These are phyloP conservation scores for Vulpes lagopus DNA, from an alignment of 2,113 vertebrate genomes.

Conservation along the genomic window DNA sequence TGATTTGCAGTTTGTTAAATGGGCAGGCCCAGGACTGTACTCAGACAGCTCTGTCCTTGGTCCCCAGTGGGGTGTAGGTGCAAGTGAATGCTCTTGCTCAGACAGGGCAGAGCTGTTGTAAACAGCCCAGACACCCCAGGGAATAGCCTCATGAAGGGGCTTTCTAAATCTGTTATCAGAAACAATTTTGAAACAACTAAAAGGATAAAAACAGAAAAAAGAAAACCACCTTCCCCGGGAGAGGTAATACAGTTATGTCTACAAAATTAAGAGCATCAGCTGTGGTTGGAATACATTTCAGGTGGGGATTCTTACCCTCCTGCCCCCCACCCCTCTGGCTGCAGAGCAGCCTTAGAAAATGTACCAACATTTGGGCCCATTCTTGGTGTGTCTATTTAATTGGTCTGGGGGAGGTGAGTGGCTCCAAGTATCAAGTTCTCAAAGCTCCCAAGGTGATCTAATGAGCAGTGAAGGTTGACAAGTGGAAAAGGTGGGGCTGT, in stretches of 20 bases:
- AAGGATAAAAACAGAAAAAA: not conserved
- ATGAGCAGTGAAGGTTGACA: too few relatives aligned
- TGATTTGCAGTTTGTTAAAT: too few relatives aligned
- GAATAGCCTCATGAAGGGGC: not conserved
- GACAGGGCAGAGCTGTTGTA: not conserved
- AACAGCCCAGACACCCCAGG: not conserved
- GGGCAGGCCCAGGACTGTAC: not conserved
- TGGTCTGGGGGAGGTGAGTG: not conserved
- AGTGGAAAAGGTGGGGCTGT: not conserved
- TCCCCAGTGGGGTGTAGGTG: not conserved
- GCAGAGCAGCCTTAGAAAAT: not conserved
- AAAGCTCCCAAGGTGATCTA: not conserved
- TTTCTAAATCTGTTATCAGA: conserved; percentile 6
- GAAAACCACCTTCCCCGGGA: not conserved
- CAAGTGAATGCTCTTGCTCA: not conserved
- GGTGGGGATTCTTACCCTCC: not conserved
- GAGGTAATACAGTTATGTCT: not conserved
- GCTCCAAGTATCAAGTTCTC: not conserved
- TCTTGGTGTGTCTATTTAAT: not conserved
- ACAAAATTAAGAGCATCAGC: not conserved
- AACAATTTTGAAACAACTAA: not conserved
- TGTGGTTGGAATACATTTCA: not conserved
- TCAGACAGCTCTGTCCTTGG: not conserved
- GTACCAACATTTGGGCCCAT: fast-evolving
- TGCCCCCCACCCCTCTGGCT: not conserved